Evolutionary conservation across 2,888 invertebrate species (phyloP).

Genomic region (Drosophila antonietae): DNA sequence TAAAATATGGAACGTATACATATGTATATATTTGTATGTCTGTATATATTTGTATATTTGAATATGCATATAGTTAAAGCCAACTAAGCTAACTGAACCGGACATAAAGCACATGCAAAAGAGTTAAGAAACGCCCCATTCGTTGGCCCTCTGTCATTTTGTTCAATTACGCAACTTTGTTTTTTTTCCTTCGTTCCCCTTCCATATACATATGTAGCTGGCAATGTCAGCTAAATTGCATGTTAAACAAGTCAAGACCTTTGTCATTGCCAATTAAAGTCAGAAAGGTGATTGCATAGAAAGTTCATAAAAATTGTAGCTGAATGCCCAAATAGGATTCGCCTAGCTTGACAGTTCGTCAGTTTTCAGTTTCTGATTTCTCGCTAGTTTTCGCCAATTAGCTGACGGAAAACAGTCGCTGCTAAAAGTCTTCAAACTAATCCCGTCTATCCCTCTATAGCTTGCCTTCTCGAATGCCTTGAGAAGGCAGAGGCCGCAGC

Average conservation of each 20-base stretch:
- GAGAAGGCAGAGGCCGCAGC: not conserved
- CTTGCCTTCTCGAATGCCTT: not conserved
- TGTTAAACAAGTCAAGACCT: slow-evolving; percentile 62
- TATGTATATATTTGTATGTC: not conserved
- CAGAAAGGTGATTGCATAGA: slow-evolving; percentile 7
- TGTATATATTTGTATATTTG: not conserved
- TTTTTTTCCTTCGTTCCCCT: not conserved
- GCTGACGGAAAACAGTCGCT: slow-evolving; percentile 25
- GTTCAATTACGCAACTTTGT: slow-evolving; percentile 35
- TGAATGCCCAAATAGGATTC: not conserved
- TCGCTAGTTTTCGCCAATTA: slow-evolving; percentile 57
- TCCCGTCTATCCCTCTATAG: slow-evolving; percentile 61
- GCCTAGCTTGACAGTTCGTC: slow-evolving; percentile 60
- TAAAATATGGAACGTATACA: slow-evolving; percentile 34
- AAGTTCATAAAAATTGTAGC: slow-evolving; percentile 1
- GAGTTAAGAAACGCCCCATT: slow-evolving; percentile 40
- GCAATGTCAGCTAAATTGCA: slow-evolving; percentile 45
- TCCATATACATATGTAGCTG: slow-evolving; percentile 6
- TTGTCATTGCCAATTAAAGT: slow-evolving; percentile 74
- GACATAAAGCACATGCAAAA: slow-evolving; percentile 47
- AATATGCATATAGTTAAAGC: not conserved
- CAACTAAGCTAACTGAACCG: slow-evolving; percentile 34
- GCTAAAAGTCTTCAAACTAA: slow-evolving; percentile 52
- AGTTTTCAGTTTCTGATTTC: slow-evolving; percentile 57
- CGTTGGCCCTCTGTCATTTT: slow-evolving; percentile 39